Conservation (phyloP, 2,113 vertebrate genomes). For the Pheucticus melanocephalus region DNA sequence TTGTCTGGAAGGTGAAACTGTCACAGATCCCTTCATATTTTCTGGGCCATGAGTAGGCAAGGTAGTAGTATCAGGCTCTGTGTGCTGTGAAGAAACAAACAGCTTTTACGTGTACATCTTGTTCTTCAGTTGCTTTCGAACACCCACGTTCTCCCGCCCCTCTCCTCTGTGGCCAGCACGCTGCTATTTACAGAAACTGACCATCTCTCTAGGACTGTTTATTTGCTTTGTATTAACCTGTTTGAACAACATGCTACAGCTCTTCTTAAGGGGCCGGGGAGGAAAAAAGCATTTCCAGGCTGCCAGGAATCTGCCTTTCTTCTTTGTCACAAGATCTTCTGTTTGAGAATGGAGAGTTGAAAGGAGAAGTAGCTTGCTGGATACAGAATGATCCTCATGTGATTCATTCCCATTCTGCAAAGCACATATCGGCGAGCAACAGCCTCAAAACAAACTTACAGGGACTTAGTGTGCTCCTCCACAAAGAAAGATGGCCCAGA, state of each 20-base stretch:
- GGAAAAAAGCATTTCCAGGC: background rate
- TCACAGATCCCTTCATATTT: background rate
- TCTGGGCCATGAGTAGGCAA: background rate
- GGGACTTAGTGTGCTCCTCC: slow-evolving; percentile 25
- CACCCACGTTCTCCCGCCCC: background rate
- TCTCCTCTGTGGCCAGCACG: background rate
- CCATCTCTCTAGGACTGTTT: slow-evolving; percentile 29
- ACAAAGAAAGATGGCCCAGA: background rate
- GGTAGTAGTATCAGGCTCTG: background rate
- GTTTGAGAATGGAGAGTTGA: slow-evolving; percentile 49
- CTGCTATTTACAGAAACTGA: slow-evolving; percentile 52
- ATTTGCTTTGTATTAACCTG: slow-evolving; percentile 61
- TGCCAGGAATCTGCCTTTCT: slow-evolving; percentile 14
- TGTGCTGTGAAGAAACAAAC: background rate
- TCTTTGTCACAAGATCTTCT: slow-evolving; percentile 26
- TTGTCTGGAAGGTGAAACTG: background rate
- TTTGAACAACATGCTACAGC: slow-evolving; percentile 55
- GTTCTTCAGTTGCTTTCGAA: background rate
- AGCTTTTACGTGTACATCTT: slow-evolving; percentile 30
- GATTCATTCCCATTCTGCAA: slow-evolving; percentile 40
- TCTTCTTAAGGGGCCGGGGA: background rate
- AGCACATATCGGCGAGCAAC: slow-evolving; percentile 12
- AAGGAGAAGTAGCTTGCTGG: slow-evolving; percentile 55
- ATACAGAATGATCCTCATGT: slow-evolving; percentile 40
- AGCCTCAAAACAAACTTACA: slow-evolving; percentile 61